A percentile compares a stretch with the other conserved stretches of the same genome.
Conservation (phyloP, 2,888 invertebrate species). For the Sinodicranocentrus sp. region DNA sequence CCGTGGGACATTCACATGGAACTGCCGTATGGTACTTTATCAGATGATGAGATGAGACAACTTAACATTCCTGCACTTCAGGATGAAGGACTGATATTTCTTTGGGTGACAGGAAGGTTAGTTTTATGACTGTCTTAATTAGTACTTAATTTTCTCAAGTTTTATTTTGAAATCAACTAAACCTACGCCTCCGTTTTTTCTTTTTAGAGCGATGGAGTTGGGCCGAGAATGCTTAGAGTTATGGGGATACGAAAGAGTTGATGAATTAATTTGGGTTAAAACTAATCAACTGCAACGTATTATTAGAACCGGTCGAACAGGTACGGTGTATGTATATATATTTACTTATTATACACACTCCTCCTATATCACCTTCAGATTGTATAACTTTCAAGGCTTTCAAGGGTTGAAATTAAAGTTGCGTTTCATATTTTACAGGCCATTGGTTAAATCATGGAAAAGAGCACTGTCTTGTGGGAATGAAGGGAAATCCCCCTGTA, state of each 20-base stretch:
- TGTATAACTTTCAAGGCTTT: no score
- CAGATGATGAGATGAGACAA: conserved; percentile 98
- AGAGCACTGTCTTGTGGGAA: conserved; percentile 97
- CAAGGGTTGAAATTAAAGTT: no score
- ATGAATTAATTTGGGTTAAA: conserved; percentile 99
- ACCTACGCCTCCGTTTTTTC: conserved; percentile 19
- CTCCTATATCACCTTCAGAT: no score
- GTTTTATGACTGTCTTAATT: no score
- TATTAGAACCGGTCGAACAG: conserved; percentile 97
- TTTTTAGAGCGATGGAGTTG: conserved; percentile 93
- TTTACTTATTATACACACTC: no score
- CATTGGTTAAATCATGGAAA: conserved; percentile 99
- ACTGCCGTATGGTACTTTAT: conserved; percentile 98
- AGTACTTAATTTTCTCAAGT: no score
- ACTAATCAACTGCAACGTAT: conserved; percentile 98
- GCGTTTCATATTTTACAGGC: conserved; percentile 78
- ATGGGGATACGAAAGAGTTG: conserved; percentile 98
- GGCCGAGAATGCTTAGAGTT: conserved; percentile 96
- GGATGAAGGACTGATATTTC: conserved; percentile 96
- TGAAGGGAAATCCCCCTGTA: conserved; percentile 95
- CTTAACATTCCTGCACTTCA: conserved; percentile 95
- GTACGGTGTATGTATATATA: conserved; percentile 49
- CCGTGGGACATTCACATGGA: conserved; percentile 99
- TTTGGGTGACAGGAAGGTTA: conserved; percentile 97
- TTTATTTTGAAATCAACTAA: not conserved